phyloP scores from a whole-genome alignment of 2,888 invertebrate species.

The Argyra leucocephala region DNA sequence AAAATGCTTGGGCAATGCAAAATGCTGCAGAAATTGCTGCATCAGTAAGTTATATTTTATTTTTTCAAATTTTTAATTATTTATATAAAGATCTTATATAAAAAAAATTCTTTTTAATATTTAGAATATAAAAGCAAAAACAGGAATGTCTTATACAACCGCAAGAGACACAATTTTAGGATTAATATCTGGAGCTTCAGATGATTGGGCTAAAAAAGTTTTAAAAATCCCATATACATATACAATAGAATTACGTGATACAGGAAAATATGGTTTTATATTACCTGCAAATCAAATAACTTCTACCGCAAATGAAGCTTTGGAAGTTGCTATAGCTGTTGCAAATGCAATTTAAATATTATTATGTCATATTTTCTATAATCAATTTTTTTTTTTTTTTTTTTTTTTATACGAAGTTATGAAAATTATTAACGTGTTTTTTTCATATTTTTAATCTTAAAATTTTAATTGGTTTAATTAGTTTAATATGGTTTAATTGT shows the following conservation, averaged over 20 bases:
- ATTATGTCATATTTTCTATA: too few relatives aligned
- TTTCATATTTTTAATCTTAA: too few relatives aligned
- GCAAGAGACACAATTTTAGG: conserved; percentile 31
- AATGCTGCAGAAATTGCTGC: conserved; percentile 54
- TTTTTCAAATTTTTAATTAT: background rate
- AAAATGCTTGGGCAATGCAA: conserved; percentile 53
- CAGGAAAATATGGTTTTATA: conserved; percentile 35
- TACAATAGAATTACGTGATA: conserved; percentile 38
- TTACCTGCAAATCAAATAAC: conserved; percentile 36
- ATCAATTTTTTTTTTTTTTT: too few relatives aligned
- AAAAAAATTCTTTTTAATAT: background rate
- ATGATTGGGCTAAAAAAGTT: conserved; percentile 37
- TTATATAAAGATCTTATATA: conserved; percentile 24
- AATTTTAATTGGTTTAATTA: too few relatives aligned
- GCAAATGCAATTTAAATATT: too few relatives aligned
- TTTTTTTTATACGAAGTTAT: too few relatives aligned
- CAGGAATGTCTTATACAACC: conserved; percentile 26
- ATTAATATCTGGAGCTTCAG: conserved; percentile 40
- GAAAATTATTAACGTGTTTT: too few relatives aligned
- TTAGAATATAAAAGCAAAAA: too few relatives aligned
- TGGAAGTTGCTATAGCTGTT: too few relatives aligned
- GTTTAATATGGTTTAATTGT: too few relatives aligned
- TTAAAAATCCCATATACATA: conserved; percentile 36
- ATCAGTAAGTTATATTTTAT: conserved; percentile 38
- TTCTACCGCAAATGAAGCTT: conserved; percentile 33